Percentiles rank a stretch among this genome's conserved stretches.
Evolutionary conservation across 2,113 vertebrate species (phyloP).

Genomic region (Myotis yumanensis): DNA sequence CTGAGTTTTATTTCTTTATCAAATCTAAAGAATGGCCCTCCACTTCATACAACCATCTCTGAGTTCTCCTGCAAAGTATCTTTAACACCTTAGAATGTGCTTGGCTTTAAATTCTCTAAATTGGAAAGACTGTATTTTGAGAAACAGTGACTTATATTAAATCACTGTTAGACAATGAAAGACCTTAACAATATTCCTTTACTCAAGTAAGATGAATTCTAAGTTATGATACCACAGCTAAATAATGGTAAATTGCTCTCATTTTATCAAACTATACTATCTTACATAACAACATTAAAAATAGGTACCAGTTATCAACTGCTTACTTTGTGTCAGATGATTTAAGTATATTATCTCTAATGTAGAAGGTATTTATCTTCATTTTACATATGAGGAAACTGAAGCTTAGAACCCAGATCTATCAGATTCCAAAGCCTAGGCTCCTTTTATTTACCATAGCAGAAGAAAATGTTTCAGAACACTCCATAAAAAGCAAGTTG

Average conservation of each 20-base stretch:
- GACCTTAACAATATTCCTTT: background rate
- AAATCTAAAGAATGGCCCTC: background rate
- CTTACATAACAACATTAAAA: background rate
- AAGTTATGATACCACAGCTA: background rate
- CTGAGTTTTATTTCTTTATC: background rate
- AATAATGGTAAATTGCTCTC: background rate
- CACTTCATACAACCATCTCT: background rate
- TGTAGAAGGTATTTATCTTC: background rate
- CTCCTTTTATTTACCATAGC: background rate
- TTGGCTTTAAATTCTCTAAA: background rate
- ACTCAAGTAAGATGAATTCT: conserved; percentile 10
- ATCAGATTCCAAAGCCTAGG: background rate
- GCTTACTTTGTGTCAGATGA: background rate
- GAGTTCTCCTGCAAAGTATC: background rate
- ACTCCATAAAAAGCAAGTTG: background rate
- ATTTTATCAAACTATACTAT: background rate
- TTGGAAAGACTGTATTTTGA: conserved; percentile 10
- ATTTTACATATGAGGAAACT: background rate
- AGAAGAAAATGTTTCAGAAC: conserved; percentile 10
- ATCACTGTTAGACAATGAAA: background rate
- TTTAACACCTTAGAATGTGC: conserved; percentile 8
- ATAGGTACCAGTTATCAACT: background rate
- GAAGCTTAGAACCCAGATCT: background rate
- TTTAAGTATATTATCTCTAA: background rate
- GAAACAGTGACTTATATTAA: background rate